Evolutionary conservation across 2,113 vertebrate species (phyloP).

Genomic region (Himantopus leucocephalus): DNA sequence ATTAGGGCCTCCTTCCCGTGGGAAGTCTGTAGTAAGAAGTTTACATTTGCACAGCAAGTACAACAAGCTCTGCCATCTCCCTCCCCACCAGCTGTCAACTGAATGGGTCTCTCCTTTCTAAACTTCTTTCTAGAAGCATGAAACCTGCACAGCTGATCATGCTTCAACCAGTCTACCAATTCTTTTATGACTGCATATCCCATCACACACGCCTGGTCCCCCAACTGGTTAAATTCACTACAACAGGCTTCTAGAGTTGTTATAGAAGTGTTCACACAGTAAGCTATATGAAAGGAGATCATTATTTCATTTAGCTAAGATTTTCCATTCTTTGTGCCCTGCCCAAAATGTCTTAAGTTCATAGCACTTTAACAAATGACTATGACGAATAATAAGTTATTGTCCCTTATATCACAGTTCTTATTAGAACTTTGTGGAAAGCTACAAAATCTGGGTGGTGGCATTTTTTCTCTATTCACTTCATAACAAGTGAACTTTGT

Average conservation of each 20-base stretch:
- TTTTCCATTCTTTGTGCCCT: constrained; percentile 58
- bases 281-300: constrained; percentile 63
- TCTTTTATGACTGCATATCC: neutral
- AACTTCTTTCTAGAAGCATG: neutral
- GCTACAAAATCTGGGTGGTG: constrained; percentile 9
- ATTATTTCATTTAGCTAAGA: constrained; percentile 65
- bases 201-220: neutral
- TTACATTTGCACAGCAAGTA: constrained; percentile 21
- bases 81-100: neutral
- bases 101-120: neutral
- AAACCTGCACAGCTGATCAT: neutral
- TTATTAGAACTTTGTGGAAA: constrained; percentile 34
- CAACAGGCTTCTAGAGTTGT: constrained; percentile 34
- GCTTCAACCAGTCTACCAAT: neutral
- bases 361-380: constrained; percentile 26
- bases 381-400: constrained; percentile 39
- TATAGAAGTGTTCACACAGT: constrained; percentile 18
- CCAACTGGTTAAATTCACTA: constrained; percentile 41
- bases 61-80: neutral
- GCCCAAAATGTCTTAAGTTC: constrained; percentile 66
- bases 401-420: constrained; percentile 1
- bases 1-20: constrained; percentile 5
- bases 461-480: constrained; percentile 31
- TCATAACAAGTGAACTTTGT: constrained; percentile 54
- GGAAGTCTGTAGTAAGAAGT: constrained; percentile 22